Percentiles rank a stretch among this genome's conserved stretches.
phyloP scores from a whole-genome alignment of 2,797 vertebrate species.

The Acropternis orthonyx region DNA sequence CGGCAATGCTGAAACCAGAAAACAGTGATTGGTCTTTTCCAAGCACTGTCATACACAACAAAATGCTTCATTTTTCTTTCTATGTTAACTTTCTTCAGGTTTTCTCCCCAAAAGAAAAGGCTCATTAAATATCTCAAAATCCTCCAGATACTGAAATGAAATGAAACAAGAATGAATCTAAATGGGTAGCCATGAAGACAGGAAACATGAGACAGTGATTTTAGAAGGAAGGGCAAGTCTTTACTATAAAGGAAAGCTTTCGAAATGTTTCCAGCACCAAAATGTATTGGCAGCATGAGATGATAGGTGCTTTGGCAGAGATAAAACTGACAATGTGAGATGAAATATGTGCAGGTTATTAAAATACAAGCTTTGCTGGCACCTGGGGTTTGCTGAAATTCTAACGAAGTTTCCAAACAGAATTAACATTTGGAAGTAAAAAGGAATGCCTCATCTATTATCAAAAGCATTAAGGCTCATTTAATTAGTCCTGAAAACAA shows the following conservation, averaged over 20 bases:
- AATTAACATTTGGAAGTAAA: conserved; percentile 6
- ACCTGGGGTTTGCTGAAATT: neutral
- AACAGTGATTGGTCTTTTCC: neutral
- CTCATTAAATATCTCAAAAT: neutral
- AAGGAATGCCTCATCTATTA: neutral
- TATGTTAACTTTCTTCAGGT: neutral
- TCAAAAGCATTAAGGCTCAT: neutral
- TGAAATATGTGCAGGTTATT: conserved; percentile 10
- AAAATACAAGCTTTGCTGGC: neutral
- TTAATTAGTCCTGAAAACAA: neutral
- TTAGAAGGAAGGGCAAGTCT: neutral
- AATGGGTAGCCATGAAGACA: neutral
- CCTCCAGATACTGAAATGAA: neutral
- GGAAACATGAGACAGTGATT: neutral
- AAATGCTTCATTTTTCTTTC: neutral
- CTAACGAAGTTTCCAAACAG: neutral
- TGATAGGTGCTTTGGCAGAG: neutral
- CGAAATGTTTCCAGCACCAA: neutral
- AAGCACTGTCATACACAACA: neutral
- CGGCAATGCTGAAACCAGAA: neutral
- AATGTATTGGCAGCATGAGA: conserved; percentile 11
- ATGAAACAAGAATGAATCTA: neutral
- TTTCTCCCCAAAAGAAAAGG: neutral
- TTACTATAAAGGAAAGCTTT: conserved; percentile 11
- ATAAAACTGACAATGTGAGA: conserved; percentile 15